Percentiles rank a stretch among this genome's conserved stretches.
Conservation (phyloP, 2,113 vertebrate genomes). For the Lepus americanus region DNA sequence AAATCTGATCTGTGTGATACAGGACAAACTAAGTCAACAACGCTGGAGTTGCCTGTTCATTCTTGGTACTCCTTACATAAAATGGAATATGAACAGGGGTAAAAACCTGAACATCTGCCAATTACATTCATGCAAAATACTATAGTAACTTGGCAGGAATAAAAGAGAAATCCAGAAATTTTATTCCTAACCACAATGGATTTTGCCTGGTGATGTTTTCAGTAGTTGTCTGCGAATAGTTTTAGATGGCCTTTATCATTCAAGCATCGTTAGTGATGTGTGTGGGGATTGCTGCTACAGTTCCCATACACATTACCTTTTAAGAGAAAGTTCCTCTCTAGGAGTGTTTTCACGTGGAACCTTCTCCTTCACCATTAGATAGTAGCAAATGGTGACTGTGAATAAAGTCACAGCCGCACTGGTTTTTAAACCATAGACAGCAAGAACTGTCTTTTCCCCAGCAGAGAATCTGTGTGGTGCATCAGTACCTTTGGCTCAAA, state of each 20-base stretch:
- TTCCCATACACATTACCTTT: conserved; percentile 45
- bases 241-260: neutral
- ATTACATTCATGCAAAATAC: neutral
- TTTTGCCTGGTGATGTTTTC: conserved; percentile 19
- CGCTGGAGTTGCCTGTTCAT: neutral
- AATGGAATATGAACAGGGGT: neutral
- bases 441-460: neutral
- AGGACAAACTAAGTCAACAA: conserved; percentile 56
- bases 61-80: conserved; percentile 21
- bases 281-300: neutral
- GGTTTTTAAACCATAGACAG: neutral
- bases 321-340: conserved; percentile 38
- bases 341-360: neutral
- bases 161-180: conserved; percentile 23
- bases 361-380: conserved; percentile 34
- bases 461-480: neutral
- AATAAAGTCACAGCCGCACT: neutral
- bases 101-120: conserved; percentile 21
- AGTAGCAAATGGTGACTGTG: neutral
- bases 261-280: neutral
- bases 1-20: conserved; percentile 58
- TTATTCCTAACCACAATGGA: neutral
- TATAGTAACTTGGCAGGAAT: neutral
- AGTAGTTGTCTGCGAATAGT: neutral
- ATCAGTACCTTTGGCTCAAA: neutral